Conservation (phyloP, 2,113 vertebrate species). For the Myiozetetes cayanensis region DNA sequence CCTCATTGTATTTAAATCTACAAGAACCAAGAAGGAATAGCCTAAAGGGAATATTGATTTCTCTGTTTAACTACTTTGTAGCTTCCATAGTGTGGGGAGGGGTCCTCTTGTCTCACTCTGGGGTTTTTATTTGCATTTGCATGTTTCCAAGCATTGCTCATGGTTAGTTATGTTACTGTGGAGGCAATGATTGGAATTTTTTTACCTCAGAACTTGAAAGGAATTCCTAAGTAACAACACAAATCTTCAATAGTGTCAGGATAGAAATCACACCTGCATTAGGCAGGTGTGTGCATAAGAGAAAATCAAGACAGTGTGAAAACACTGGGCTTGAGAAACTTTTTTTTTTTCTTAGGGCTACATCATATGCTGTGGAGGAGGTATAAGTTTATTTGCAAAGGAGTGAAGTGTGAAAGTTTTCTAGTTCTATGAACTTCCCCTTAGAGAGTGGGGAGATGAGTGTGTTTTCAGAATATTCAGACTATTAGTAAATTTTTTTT, state of each 20-base stretch:
- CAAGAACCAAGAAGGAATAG: not conserved
- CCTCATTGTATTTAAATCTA: not conserved
- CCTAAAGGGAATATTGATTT: not conserved
- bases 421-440: not conserved
- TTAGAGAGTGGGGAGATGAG: not conserved
- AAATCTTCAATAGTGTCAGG: not conserved
- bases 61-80: not conserved
- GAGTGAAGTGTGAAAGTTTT: not conserved
- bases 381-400: not conserved
- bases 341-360: not conserved
- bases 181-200: not conserved
- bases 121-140: not conserved
- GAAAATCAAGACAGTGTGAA: not conserved
- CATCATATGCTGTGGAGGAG: not conserved
- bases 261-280: not conserved
- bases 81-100: accelerated
- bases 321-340: not conserved
- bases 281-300: not conserved
- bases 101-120: not conserved
- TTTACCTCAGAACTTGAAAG: constrained; percentile 14
- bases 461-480: not conserved
- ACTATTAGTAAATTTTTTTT: not conserved
- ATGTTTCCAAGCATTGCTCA: not conserved
- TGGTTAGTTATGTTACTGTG: not conserved
- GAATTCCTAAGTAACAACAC: not conserved